Evolutionary conservation across 2,113 vertebrate species (phyloP).

Genomic region (Misgurnus anguillicaudatus): DNA sequence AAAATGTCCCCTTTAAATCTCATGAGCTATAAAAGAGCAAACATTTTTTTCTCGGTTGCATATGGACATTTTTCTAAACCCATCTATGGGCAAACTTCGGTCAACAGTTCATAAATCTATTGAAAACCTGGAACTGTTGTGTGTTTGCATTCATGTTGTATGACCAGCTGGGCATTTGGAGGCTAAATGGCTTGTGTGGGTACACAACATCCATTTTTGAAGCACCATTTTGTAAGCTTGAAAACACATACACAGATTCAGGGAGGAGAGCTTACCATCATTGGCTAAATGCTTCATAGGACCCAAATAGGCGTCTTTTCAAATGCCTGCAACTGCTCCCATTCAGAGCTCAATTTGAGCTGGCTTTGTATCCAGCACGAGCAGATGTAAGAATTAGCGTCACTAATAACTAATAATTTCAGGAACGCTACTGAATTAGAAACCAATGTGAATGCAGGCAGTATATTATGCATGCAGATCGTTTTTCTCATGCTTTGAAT

Average conservation of each 20-base stretch:
- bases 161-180: slow-evolving; percentile 57
- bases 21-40: too few species aligned
- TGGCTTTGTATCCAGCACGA: slow-evolving; percentile 3
- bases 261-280: slow-evolving; percentile 60
- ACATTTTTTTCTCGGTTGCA: too few species aligned
- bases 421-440: background rate
- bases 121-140: slow-evolving; percentile 3
- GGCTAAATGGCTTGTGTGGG: slow-evolving; percentile 65
- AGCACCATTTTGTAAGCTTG: slow-evolving; percentile 57
- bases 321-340: slow-evolving; percentile 20
- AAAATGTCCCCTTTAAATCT: too few species aligned
- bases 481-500: background rate
- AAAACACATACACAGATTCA: slow-evolving; percentile 53
- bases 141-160: slow-evolving; percentile 15
- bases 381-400: slow-evolving; percentile 8
- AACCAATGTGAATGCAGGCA: background rate
- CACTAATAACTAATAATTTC: background rate
- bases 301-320: slow-evolving; percentile 58
- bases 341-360: background rate
- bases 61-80: too few species aligned
- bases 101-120: slow-evolving; percentile 11
- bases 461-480: too few species aligned
- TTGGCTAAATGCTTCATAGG: slow-evolving; percentile 51
- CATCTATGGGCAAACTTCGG: background rate
- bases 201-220: slow-evolving; percentile 51